Evolutionary conservation across 2,113 vertebrate species (phyloP), one percentile per base, ranked within the genome.

Genomic region (Hydropotes inermis): DNA sequence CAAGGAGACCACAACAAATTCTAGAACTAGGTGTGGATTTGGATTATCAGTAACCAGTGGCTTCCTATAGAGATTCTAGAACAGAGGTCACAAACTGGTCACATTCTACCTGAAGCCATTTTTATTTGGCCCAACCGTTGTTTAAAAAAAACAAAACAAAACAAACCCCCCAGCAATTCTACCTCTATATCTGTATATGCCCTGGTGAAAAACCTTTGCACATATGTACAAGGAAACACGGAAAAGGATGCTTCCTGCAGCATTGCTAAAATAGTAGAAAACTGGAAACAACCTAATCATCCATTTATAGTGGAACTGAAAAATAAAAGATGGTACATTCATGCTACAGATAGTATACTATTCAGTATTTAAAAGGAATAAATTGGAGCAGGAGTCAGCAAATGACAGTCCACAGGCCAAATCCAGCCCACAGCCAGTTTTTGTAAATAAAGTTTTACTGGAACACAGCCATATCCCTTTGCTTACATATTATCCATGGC

Each of bases 301-400:
- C 57, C 11, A 90, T 36, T 70, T 83, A 64, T 4, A 47, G 83
- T 47, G 4, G 28, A 89, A 50, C 0, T 39, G 36, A 94, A 97
- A 91, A 85, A 82, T 89, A 91, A 91, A 87, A 90, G 36, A 95
- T 30, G 10, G 45, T 33, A 60, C 60, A 64, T 30, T 94, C 47
- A 76, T 30, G 92, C n/a, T 74, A 82, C 11, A 94, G 36, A 78
- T 13, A 83, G 39, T 57, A 79, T 12, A 70, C 23, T 60, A 90
- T 30, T 94, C 27, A 74, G 78, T 45, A 91, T 16, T 81, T 87
- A 33, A 94, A 96, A 95, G 52, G 5, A 96, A 89, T 64, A 82
- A 88, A 87, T 76, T 86, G 92, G 74, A 97, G n/a, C 21, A 86
- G 9, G 60, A 27, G 64, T 82, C 74, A 93, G 58, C 39, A 92